These are phyloP conservation scores for Nerophis lumbriciformis DNA, from an alignment of 2,113 vertebrate species.

Conservation along the genomic window DNA sequence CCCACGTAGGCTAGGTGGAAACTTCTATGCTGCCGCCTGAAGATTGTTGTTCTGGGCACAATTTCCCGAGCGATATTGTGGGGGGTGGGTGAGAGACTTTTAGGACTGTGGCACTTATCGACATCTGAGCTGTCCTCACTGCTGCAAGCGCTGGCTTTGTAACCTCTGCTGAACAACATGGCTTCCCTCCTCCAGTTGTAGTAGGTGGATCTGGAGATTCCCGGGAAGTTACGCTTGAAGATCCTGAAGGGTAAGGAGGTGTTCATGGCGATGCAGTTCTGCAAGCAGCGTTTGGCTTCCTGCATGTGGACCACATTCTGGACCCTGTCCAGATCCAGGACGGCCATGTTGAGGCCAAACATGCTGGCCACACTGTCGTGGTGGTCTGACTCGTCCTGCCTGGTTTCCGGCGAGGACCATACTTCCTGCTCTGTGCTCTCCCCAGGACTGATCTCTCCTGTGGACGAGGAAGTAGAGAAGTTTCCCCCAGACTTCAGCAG, in stretches of 20 bases:
- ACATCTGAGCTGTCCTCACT: slow-evolving; percentile 65
- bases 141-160: slow-evolving; percentile 65
- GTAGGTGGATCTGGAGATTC: slow-evolving; percentile 93
- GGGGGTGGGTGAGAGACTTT: slow-evolving; percentile 30
- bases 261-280: slow-evolving; percentile 87
- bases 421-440: slow-evolving; percentile 69
- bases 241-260: slow-evolving; percentile 83
- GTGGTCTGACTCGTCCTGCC: slow-evolving; percentile 41
- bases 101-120: slow-evolving; percentile 65
- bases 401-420: slow-evolving; percentile 69
- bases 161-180: slow-evolving; percentile 76
- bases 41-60: slow-evolving; percentile 46
- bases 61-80: slow-evolving; percentile 4
- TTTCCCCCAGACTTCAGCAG: slow-evolving; percentile 70
- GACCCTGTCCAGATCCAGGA: slow-evolving; percentile 62
- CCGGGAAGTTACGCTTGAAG: slow-evolving; percentile 89
- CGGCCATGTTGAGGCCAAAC: slow-evolving; percentile 55
- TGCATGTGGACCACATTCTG: slow-evolving; percentile 80
- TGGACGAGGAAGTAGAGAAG: slow-evolving; percentile 53
- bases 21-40: slow-evolving; percentile 43
- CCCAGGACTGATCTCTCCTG: slow-evolving; percentile 66
- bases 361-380: slow-evolving; percentile 55
- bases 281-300: slow-evolving; percentile 85
- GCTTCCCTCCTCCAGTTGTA: slow-evolving; percentile 97
- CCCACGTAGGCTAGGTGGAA: slow-evolving; percentile 64